These are phyloP conservation scores for sheep (Ovis aries) DNA, from an alignment of 2,113 vertebrate genomes.

Conservation along the genomic window DNA sequence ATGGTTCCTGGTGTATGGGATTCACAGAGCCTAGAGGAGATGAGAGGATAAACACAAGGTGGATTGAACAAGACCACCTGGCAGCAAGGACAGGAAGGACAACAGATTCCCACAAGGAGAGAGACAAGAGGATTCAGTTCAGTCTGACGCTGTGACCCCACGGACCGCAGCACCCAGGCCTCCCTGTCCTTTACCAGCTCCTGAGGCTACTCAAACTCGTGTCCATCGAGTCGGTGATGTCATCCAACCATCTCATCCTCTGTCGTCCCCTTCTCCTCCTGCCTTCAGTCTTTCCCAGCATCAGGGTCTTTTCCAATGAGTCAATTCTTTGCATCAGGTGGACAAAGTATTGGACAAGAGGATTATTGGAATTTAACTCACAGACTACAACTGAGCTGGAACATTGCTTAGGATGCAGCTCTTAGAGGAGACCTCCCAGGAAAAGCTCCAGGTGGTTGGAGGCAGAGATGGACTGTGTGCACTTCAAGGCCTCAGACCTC, in stretches of 20 bases:
- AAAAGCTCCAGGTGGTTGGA: neutral
- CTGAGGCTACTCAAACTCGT: neutral
- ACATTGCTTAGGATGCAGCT: neutral
- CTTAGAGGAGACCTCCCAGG: neutral
- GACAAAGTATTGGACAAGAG: neutral
- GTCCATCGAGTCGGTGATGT: neutral
- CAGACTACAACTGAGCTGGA: neutral
- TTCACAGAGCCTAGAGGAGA: neutral
- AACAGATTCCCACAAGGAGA: neutral
- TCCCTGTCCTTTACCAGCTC: neutral
- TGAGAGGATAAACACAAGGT: neutral
- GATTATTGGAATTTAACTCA: neutral
- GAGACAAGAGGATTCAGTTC: neutral
- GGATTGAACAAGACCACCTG: neutral
- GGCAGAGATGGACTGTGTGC: neutral
- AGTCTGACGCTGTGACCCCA: neutral
- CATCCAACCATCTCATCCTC: neutral
- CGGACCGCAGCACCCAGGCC: neutral
- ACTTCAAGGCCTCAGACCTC: neutral
- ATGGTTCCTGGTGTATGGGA: fast-evolving
- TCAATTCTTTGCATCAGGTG: neutral
- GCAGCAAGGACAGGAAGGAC: neutral
- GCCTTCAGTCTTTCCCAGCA: neutral
- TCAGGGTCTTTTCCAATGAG: neutral
- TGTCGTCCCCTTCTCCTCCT: neutral